phyloP scores from a whole-genome alignment of 2,797 vertebrate genomes.

The Emys orbicularis region DNA sequence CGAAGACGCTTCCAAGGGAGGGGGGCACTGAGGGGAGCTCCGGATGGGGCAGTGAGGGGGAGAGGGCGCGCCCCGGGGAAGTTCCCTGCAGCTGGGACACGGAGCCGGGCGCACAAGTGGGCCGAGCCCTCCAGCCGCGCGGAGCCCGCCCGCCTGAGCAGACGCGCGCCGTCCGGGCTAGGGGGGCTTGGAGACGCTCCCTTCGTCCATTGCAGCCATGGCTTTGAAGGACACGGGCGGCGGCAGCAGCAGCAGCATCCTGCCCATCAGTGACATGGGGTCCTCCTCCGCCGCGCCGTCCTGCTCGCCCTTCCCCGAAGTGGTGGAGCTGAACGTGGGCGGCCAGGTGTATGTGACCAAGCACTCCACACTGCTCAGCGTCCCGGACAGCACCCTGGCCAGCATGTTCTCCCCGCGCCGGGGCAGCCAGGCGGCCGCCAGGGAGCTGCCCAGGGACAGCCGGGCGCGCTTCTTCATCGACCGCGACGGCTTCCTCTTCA shows the following conservation, averaged over 20 bases:
- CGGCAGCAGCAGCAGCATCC: constrained; percentile 74
- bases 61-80: not conserved
- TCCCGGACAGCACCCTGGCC: constrained; percentile 89
- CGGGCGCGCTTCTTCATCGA: constrained; percentile 92
- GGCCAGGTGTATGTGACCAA: constrained; percentile 92
- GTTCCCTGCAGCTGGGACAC: not conserved
- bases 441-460: constrained; percentile 89
- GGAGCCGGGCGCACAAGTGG: not conserved
- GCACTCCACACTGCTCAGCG: constrained; percentile 89
- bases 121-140: not conserved
- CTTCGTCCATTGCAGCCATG: constrained; percentile 80
- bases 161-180: not conserved
- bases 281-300: constrained; percentile 71
- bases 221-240: constrained; percentile 87
- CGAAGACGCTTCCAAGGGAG: not conserved
- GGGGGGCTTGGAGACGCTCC: constrained; percentile 66
- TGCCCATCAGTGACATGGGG: constrained; percentile 90
- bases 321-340: constrained; percentile 92
- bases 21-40: not conserved
- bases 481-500: constrained; percentile 92
- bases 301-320: constrained; percentile 86
- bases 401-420: constrained; percentile 86
- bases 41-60: not conserved
- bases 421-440: constrained; percentile 80
- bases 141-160: not conserved